Percentiles rank a stretch among this genome's conserved stretches.
These are phyloP conservation scores for Drosophila paucipuncta DNA, from an alignment of 2,888 invertebrate species.

Conservation along the genomic window DNA sequence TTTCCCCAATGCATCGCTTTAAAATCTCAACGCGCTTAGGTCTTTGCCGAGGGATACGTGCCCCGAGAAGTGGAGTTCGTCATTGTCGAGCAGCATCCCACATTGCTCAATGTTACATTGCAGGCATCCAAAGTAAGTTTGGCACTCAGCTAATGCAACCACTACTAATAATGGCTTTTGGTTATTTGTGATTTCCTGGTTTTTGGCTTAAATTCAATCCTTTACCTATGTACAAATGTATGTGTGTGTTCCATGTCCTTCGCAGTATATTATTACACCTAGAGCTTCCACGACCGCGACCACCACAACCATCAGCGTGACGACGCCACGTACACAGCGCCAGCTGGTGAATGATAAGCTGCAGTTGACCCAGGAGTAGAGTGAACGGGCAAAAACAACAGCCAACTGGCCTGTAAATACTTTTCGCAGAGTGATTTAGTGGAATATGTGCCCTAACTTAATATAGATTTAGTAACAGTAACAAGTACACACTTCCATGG, in stretches of 20 bases:
- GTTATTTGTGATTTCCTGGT: conserved; percentile 27
- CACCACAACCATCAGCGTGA: conserved; percentile 45
- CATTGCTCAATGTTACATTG: conserved; percentile 93
- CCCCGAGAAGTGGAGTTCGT: conserved; percentile 94
- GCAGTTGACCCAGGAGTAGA: conserved; percentile 61
- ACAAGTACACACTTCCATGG: conserved; percentile 1
- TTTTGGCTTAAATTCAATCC: conserved; percentile 46
- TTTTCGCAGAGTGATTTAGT: conserved; percentile 53
- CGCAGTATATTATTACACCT: conserved; percentile 30
- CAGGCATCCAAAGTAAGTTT: conserved; percentile 89
- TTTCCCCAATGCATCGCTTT: neutral
- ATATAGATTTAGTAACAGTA: conserved; percentile 5
- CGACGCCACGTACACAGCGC: conserved; percentile 49
- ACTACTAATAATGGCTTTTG: neutral
- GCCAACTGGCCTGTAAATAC: conserved; percentile 61
- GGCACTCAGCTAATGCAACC: neutral
- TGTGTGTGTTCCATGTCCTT: conserved; percentile 16
- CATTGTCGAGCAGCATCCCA: conserved; percentile 94
- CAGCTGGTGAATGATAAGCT: conserved; percentile 55
- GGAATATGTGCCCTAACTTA: conserved; percentile 24
- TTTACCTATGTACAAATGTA: conserved; percentile 5
- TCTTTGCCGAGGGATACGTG: conserved; percentile 93
- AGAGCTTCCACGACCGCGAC: conserved; percentile 23
- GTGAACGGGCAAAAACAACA: neutral
- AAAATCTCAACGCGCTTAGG: conserved; percentile 85